phyloP scores from a whole-genome alignment of 2,113 vertebrate genomes.

The Megaleporinus macrocephalus region DNA sequence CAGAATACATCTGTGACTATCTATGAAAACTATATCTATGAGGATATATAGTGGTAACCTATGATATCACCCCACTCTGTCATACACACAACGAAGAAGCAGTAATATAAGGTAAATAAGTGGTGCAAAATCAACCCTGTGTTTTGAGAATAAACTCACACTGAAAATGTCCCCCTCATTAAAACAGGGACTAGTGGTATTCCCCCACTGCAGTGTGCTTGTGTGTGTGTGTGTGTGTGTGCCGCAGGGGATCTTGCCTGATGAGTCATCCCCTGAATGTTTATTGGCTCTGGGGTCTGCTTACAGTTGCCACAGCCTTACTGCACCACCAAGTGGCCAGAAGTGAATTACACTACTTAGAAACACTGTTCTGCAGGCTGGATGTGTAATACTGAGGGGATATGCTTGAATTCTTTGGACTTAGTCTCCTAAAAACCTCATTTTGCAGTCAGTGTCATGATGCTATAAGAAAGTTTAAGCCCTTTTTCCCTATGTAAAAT shows the following conservation, averaged over 20 bases:
- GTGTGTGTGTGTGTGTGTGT: conserved; percentile 31
- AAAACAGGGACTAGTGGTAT: conserved; percentile 27
- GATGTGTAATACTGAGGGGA: not conserved
- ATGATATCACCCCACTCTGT: not conserved
- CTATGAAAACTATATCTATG: no score
- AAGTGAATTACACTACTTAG: not conserved
- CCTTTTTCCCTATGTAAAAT: no score
- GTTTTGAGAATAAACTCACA: no score
- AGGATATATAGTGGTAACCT: not conserved
- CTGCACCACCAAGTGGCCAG: conserved; percentile 33
- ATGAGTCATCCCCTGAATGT: conserved; percentile 52
- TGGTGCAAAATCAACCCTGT: no score
- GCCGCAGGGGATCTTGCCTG: conserved; percentile 39
- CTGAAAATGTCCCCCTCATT: not conserved
- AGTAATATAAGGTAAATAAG: conserved; percentile 1
- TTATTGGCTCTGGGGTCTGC: not conserved
- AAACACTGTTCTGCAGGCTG: not conserved
- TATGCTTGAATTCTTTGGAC: not conserved
- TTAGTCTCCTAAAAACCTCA: no score
- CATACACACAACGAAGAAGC: not conserved
- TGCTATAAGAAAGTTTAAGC: no score
- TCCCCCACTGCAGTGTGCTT: conserved; percentile 38
- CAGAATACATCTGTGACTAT: not conserved
- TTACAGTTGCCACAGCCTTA: conserved; percentile 1
- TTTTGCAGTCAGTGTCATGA: no score